Conservation (phyloP, 92 coral and sea anemone genomes). For the Blastomussa wellsi region DNA sequence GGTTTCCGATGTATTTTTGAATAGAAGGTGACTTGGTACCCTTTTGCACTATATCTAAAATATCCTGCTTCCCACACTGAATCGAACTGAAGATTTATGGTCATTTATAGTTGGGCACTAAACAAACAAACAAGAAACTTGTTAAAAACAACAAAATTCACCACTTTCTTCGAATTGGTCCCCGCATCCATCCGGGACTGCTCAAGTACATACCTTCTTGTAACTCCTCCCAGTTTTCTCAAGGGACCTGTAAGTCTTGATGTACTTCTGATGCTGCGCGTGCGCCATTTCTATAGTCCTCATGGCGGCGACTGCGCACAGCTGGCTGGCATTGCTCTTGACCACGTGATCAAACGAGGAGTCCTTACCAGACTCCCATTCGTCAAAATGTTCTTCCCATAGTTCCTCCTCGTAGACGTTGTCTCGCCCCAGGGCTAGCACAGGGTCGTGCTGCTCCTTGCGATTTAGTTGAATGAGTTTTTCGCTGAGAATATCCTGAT, state of each 20-base stretch:
- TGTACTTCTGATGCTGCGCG: slow-evolving; percentile 75
- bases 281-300: slow-evolving; percentile 86
- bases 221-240: slow-evolving; percentile 86
- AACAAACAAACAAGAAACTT: no score
- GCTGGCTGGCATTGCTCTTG: slow-evolving; percentile 80
- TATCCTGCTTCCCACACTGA: no score
- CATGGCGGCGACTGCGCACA: slow-evolving; percentile 90
- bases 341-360: slow-evolving; percentile 80
- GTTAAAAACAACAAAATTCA: no score
- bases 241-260: slow-evolving; percentile 75
- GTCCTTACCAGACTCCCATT: slow-evolving; percentile 69
- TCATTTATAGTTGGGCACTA: no score
- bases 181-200: no score
- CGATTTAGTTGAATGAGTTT: slow-evolving; percentile 77
- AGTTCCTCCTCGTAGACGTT: slow-evolving; percentile 79
- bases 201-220: slow-evolving; percentile 79
- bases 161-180: no score
- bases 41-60: no score
- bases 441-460: slow-evolving; percentile 73
- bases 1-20: no score
- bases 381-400: slow-evolving; percentile 87
- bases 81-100: no score
- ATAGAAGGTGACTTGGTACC: no score
- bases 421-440: slow-evolving; percentile 94
- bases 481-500: slow-evolving; percentile 71